A percentile compares a stretch with the other conserved stretches of the same genome.
phyloP scores from a whole-genome alignment of 2,113 vertebrate species.

The Gobiocypris rarus region DNA sequence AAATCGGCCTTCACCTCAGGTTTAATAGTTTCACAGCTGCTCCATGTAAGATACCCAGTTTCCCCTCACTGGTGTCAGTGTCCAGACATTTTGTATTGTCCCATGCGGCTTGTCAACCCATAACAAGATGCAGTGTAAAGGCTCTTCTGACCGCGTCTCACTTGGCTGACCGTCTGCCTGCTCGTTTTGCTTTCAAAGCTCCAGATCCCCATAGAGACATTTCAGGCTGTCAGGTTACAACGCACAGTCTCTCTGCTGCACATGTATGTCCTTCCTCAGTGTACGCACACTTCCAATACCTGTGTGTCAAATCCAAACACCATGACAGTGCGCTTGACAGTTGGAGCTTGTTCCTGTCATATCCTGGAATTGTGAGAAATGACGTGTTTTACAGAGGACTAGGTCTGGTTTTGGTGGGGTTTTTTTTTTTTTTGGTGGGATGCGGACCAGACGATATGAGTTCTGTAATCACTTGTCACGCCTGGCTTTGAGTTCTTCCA shows the following conservation, averaged over 20 bases:
- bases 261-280: conserved; percentile 30
- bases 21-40: not conserved
- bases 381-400: not conserved
- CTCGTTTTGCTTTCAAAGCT: conserved; percentile 41
- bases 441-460: not conserved
- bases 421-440: not conserved
- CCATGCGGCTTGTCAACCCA: conserved; percentile 28
- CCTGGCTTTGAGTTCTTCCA: not conserved
- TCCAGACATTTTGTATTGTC: conserved; percentile 36
- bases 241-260: not conserved
- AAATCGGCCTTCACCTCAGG: not conserved
- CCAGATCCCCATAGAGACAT: conserved; percentile 43
- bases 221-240: conserved; percentile 33
- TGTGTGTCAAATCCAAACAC: not conserved
- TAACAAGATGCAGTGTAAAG: conserved; percentile 50
- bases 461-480: not conserved
- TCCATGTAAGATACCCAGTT: not conserved
- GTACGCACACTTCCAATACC: conserved; percentile 4
- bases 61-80: conserved; percentile 17
- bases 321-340: conserved; percentile 13
- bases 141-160: conserved; percentile 38
- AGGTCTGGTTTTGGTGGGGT: not conserved
- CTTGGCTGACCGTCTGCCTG: conserved; percentile 30
- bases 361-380: conserved; percentile 2
- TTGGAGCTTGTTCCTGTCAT: conserved; percentile 37